Evolutionary conservation across 1,140 invertebrate species (phyloP), one percentile per base, ranked within the genome.

Genomic region (Odontomachus brunneus): DNA sequence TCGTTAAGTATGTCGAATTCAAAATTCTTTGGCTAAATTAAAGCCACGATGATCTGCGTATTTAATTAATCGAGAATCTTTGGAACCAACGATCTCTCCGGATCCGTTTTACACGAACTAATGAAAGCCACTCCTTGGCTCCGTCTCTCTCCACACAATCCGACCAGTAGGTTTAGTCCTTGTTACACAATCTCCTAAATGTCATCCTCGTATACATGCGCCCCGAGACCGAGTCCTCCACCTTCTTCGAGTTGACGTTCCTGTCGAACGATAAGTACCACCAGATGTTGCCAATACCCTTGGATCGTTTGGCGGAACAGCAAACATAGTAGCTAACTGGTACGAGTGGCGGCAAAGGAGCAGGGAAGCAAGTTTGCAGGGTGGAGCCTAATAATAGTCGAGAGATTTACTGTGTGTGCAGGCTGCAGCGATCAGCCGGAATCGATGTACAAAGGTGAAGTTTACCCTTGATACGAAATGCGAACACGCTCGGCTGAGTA

Each of bases 281-380:
- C 76, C 89, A 89, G 88, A 90, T 90, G 89, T 89, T 89, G 83
- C 88, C 89, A 89, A 90, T 90, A 88, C 85, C 84, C 81, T 89
- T 83, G 89, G 86, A 83, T 83, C 83, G 86, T 66, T 89, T 71
- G 83, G 63, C 82, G 87, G 88, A 88, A 89, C 82, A 82, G 84
- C 86, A 89, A 89, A 89, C 86, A 89, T 38, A 75, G 76, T 73
- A 65, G 78, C 55, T 87, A 85, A 85, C 86, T 82, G 85, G 72
- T 88, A 59, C 59, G 82, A 63, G 76, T 84, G 26, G 86, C 53
- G 22, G 85, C 83, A 88, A 88, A 88, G 86, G 75, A 88, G 71
- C 83, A 24, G 53, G 33, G 86, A 83, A 85, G 33, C 83, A 75
- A 88, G 86, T 88, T 88, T 85, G 78, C 74, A 62, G 48, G 74